These are phyloP conservation scores for Oryzias celebensis DNA, from an alignment of 2,113 vertebrate species.

Conservation along the genomic window DNA sequence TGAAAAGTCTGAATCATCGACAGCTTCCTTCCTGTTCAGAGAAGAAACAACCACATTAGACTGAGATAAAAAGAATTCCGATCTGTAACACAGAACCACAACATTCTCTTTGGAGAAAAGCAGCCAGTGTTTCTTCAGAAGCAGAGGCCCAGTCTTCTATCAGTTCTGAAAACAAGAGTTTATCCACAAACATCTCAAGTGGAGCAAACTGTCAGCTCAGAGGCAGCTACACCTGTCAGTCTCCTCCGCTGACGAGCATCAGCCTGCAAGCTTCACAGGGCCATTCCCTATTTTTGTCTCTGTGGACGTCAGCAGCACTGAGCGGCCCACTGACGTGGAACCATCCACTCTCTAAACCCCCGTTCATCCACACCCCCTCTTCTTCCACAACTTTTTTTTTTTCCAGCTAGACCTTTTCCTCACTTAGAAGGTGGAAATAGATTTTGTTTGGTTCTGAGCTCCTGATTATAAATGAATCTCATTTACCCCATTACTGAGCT, in stretches of 20 bases:
- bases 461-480: no score
- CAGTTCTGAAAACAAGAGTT: constrained; percentile 29
- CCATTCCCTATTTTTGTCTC: constrained; percentile 63
- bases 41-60: neutral
- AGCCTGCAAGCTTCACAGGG: constrained; percentile 37
- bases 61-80: neutral
- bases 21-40: neutral
- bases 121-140: neutral
- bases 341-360: constrained; percentile 37
- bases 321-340: constrained; percentile 61
- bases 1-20: neutral
- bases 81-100: neutral
- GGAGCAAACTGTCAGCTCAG: constrained; percentile 17
- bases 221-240: constrained; percentile 57
- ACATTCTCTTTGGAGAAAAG: neutral
- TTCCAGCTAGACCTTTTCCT: constrained; percentile 13
- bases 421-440: constrained; percentile 3
- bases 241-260: constrained; percentile 52
- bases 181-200: constrained; percentile 17
- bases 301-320: constrained; percentile 58
- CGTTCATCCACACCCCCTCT: constrained; percentile 6
- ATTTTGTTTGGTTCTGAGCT: no score
- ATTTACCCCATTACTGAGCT: no score
- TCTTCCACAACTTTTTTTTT: neutral
- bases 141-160: neutral